These are phyloP conservation scores for Cryptocheilus praepositus DNA, from an alignment of 2,888 invertebrate genomes.

Conservation along the genomic window DNA sequence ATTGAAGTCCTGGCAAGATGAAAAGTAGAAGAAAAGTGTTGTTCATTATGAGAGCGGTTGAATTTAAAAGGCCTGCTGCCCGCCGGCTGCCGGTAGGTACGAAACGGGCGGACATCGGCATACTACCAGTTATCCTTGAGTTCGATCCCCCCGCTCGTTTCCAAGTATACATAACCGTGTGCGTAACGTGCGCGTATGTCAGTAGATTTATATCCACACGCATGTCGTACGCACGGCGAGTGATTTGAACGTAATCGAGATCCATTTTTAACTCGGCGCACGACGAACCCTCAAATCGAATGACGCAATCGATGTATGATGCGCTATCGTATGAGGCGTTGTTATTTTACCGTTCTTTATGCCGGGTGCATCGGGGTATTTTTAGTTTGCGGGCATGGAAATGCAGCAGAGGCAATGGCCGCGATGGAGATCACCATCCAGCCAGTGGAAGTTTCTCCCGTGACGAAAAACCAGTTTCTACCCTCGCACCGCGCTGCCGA, in stretches of 20 bases:
- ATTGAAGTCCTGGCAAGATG: too few species aligned
- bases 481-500: conserved; percentile 46
- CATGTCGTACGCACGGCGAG: conserved; percentile 13
- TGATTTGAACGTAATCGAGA: conserved; percentile 35
- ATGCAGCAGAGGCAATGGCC: background rate
- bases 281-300: too few species aligned
- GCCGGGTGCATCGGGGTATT: background rate
- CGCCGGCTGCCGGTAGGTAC: conserved; percentile 10
- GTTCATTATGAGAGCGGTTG: too few species aligned
- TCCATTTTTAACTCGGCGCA: too few species aligned
- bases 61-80: too few species aligned
- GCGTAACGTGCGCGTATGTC: conserved; percentile 29
- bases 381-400: background rate
- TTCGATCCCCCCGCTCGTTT: conserved; percentile 62
- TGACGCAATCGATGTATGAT: too few species aligned
- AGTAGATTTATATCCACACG: conserved; percentile 31
- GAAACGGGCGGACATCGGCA: conserved; percentile 34
- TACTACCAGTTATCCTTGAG: conserved; percentile 72
- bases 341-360: background rate
- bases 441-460: conserved; percentile 47
- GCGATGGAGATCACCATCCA: conserved; percentile 26
- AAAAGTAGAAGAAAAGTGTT: too few species aligned
- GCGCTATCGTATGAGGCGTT: too few species aligned
- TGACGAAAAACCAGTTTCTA: conserved; percentile 55
- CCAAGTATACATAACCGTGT: conserved; percentile 10